These are phyloP conservation scores for human DNA, from an alignment of 2,113 vertebrate species.

Conservation along the genomic window GRCh38 chr9:130891001-130891500, in stretches of 20 bases:
- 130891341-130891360: background rate
- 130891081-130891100: slow-evolving; percentile 1
- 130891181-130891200: slow-evolving; percentile 68
- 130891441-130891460: fast-evolving
- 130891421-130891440: background rate
- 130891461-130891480: background rate
- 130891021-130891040: fast-evolving
- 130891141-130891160: slow-evolving; percentile 74
- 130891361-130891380: background rate
- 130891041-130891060: background rate
- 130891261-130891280: slow-evolving; percentile 58
- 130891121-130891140: slow-evolving; percentile 77
- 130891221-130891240: slow-evolving; percentile 50
- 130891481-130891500: background rate
- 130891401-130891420: fast-evolving
- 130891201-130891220: slow-evolving; percentile 72
- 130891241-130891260: slow-evolving; percentile 25
- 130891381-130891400: background rate
- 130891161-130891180: slow-evolving; percentile 81
- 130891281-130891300: background rate
- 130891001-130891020: background rate
- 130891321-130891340: slow-evolving; percentile 51
- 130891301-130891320: background rate
- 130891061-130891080: background rate
- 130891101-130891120: slow-evolving; percentile 62